A percentile compares a stretch with the other conserved stretches of the same genome.
These are phyloP conservation scores for Tiliacea aurago DNA, from an alignment of 2,888 invertebrate genomes.

Conservation along the genomic window DNA sequence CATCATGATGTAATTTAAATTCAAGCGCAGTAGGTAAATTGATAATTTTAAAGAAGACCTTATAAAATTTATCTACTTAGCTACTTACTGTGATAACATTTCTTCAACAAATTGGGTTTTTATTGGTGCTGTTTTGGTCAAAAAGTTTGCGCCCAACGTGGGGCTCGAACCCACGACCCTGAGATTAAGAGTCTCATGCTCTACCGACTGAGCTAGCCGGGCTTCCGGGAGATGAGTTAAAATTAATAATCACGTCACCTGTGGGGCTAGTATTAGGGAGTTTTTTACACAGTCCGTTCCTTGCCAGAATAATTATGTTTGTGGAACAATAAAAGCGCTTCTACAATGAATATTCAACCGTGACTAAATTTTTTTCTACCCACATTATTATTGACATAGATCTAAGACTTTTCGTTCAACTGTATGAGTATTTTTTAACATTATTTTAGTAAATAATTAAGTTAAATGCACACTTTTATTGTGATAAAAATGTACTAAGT, in stretches of 20 bases:
- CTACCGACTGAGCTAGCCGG: slow-evolving; percentile 91
- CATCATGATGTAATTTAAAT: no score
- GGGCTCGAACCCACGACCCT: slow-evolving; percentile 92
- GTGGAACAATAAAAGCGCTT: neutral
- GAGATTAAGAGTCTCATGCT: slow-evolving; percentile 92
- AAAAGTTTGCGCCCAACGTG: slow-evolving; percentile 88
- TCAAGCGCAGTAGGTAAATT: no score
- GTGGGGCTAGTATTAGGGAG: neutral
- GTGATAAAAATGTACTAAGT: no score
- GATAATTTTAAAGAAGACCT: no score
- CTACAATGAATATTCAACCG: neutral
- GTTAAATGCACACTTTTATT: neutral
- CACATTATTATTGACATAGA: neutral
- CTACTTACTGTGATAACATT: neutral
- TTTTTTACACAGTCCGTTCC: neutral
- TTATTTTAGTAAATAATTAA: neutral
- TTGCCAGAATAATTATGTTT: neutral
- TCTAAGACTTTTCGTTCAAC: neutral
- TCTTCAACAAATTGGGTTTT: neutral
- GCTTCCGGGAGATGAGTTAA: slow-evolving; percentile 59
- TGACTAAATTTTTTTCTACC: neutral
- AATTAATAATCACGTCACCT: slow-evolving; percentile 5
- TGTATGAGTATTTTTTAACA: neutral
- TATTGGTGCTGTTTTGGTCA: slow-evolving; percentile 73
- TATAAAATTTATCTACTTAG: neutral